Evolutionary conservation across 2,797 vertebrate species (phyloP).

Genomic region (Premnoplex brunnescens): DNA sequence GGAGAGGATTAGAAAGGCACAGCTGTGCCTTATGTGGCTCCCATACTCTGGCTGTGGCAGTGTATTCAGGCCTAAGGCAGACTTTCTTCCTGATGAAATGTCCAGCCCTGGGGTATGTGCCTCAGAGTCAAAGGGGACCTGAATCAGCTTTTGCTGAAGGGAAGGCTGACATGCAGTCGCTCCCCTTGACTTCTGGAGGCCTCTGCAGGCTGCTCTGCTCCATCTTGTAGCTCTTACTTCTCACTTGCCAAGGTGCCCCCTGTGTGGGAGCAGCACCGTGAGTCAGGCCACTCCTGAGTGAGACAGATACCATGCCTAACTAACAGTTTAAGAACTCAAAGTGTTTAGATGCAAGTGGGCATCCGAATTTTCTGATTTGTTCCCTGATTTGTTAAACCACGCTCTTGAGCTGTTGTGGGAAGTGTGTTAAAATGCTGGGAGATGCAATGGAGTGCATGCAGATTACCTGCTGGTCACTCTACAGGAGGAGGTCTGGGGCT

Average conservation of each 20-base stretch:
- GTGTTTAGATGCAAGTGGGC: not conserved
- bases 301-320: not conserved
- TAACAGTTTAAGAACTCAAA: not conserved
- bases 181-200: not conserved
- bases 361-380: not conserved
- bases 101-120: not conserved
- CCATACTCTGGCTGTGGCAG: not conserved
- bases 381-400: not conserved
- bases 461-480: not conserved
- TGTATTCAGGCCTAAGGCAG: not conserved
- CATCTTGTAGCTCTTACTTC: not conserved
- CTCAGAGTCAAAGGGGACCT: not conserved
- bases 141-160: not conserved
- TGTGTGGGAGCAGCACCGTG: not conserved
- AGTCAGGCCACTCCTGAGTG: not conserved
- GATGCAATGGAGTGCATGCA: fast-evolving
- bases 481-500: not conserved
- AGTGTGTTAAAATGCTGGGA: not conserved
- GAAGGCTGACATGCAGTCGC: not conserved
- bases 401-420: not conserved
- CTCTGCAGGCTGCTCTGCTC: not conserved
- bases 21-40: not conserved
- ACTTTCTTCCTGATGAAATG: not conserved
- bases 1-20: not conserved
- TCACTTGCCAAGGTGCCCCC: not conserved